Conservation (phyloP, 2,797 vertebrate species). For the Amblyraja radiata region DNA sequence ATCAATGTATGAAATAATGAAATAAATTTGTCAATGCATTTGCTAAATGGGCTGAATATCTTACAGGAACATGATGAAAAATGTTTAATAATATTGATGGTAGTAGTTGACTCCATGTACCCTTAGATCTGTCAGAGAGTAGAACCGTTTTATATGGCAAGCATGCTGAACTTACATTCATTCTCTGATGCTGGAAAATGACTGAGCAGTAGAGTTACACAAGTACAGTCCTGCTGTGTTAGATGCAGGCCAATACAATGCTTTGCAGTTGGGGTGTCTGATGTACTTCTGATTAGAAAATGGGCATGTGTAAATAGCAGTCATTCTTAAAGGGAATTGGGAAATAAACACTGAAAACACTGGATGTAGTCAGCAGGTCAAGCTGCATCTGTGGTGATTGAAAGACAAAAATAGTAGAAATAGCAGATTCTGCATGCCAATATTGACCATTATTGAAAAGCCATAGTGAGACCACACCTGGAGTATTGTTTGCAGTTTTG, state of each 20-base stretch:
- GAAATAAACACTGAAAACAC: background rate
- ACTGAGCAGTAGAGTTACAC: background rate
- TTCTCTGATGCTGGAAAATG: background rate
- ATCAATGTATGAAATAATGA: background rate
- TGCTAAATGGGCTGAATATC: background rate
- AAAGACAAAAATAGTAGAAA: too few relatives aligned
- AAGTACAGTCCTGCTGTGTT: background rate
- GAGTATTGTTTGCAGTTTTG: too few relatives aligned
- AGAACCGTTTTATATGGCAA: too few relatives aligned
- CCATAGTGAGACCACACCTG: too few relatives aligned
- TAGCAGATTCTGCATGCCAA: background rate
- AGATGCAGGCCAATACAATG: background rate
- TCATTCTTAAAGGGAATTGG: background rate
- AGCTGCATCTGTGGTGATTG: too few relatives aligned
- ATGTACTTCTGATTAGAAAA: background rate
- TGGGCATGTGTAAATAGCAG: background rate
- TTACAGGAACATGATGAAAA: too few relatives aligned
- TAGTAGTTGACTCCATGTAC: too few relatives aligned
- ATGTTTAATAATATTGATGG: too few relatives aligned
- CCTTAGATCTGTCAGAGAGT: too few relatives aligned
- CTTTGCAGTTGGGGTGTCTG: background rate
- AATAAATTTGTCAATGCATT: background rate
- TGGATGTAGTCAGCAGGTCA: too few relatives aligned
- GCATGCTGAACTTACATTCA: too few relatives aligned
- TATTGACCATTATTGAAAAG: background rate